Evolutionary conservation across 2,797 vertebrate species (phyloP), one percentile per base, ranked within the genome.

Genomic region (Gephyroberyx darwinii): DNA sequence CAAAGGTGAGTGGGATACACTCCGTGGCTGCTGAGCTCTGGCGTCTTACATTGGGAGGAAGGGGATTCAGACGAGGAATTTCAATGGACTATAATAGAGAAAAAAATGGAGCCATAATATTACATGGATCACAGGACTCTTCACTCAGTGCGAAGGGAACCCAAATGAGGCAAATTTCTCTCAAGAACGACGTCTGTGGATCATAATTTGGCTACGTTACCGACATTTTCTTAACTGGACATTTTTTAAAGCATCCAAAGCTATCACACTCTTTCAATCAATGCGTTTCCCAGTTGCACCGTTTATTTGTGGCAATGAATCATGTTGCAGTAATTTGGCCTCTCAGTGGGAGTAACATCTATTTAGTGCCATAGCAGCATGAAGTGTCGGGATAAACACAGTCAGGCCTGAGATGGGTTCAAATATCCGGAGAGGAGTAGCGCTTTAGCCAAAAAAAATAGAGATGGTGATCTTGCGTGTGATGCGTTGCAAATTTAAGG

Each of bases 1-100:
- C 87, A 92, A 93, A 92, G 93, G 93, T 94, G 93, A 94, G 94
- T 93, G 83, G 74, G 82, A 79, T 58, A 69, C 14, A 48, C 37
- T 26, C 33, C 30, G 33, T 59, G 37, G 59, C 65, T 63, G 31
- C 55, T 30, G 62, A 48, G 77, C 53, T 48, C 78, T 37, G 63
- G 60, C 66, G 69, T 20, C 7, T 45, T 56, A 9, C 64, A 47
- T 59, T 53, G 63, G 77, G 65, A 83, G 86, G 69, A 80, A 22
- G 64, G 66, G 78, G 77, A 84, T 19, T 77, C 60, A 84, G 70
- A 64, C 53, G 1, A 69, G 80, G 59, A 71, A 71, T 60, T 66
- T 54, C 53, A 22, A 8, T 90, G 91, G 92, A 92, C 88, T 90
- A 90, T 58, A 79, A 70, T 62, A 82, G 81, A 48, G 60, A 83